Percentiles rank a stretch among this genome's conserved stretches.
These are phyloP conservation scores for Hassar affinis DNA, from an alignment of 2,113 vertebrate species.

Conservation along the genomic window DNA sequence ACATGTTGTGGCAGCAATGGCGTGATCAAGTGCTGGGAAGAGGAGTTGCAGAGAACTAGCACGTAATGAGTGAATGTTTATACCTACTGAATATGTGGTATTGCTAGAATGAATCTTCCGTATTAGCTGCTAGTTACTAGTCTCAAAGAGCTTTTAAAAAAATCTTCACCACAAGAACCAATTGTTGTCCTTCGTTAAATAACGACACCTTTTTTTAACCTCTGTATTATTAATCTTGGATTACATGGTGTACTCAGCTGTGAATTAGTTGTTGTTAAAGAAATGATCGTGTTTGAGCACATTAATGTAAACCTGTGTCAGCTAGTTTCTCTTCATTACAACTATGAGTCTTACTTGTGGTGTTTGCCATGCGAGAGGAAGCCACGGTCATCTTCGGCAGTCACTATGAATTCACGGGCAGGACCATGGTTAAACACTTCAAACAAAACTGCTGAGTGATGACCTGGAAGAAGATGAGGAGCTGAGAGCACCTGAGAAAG, in stretches of 20 bases:
- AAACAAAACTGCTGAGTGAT: conserved; percentile 64
- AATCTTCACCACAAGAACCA: not conserved
- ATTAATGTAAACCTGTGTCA: not conserved
- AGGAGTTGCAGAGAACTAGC: not conserved
- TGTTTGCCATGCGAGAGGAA: conserved; percentile 69
- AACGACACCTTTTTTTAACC: not conserved
- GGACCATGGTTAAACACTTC: conserved; percentile 70
- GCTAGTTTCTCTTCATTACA: not conserved
- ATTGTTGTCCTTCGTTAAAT: not conserved
- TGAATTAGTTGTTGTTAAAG: not conserved
- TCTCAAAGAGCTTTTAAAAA: not conserved
- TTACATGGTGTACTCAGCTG: not conserved
- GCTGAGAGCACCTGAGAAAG: conserved; percentile 58
- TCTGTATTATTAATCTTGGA: not conserved
- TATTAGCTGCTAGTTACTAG: not conserved
- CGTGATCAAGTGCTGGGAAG: not conserved
- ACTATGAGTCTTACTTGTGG: conserved; percentile 54
- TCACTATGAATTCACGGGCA: conserved; percentile 62
- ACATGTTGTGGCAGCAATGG: not conserved
- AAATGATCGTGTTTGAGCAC: not conserved
- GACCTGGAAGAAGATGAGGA: conserved; percentile 59
- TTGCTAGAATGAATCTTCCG: not conserved
- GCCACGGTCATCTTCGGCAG: conserved; percentile 62
- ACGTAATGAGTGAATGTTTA: not conserved
- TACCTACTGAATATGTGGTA: not conserved